phyloP scores from a whole-genome alignment of 2,797 vertebrate genomes.

The Syngnathus rostellatus region DNA sequence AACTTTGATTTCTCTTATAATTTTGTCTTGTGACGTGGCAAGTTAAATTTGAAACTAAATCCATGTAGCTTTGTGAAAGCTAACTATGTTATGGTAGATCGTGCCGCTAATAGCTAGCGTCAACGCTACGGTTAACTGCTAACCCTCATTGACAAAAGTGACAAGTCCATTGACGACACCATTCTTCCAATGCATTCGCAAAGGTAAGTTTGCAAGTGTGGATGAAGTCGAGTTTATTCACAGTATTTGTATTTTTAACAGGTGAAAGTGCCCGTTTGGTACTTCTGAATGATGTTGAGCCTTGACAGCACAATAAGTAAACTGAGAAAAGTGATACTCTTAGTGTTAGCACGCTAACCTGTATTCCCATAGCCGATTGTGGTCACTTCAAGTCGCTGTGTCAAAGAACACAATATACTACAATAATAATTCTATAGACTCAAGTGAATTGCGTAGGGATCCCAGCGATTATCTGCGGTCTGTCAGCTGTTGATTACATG shows the following conservation, averaged over 20 bases:
- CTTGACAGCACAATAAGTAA: not conserved
- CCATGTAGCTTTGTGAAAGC: slow-evolving; percentile 9
- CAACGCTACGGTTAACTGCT: slow-evolving; percentile 29
- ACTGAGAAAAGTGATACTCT: slow-evolving; percentile 3
- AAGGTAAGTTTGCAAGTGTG: not conserved
- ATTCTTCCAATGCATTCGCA: not conserved
- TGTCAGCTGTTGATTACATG: slow-evolving; percentile 5
- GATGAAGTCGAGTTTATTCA: not conserved
- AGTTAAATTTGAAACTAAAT: not conserved
- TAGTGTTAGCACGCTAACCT: not conserved
- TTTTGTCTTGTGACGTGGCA: not conserved
- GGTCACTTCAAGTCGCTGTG: not conserved
- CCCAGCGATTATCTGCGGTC: not conserved
- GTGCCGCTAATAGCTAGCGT: slow-evolving; percentile 42
- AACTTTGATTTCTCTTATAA: not conserved
- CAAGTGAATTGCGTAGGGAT: not conserved
- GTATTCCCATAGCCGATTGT: not conserved
- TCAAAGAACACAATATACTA: not conserved
- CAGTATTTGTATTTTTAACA: not conserved
- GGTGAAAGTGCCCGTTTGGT: not conserved
- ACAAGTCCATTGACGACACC: not conserved
- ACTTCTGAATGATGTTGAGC: not conserved
- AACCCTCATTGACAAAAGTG: slow-evolving; percentile 29
- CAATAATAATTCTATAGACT: not conserved
- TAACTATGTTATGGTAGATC: slow-evolving; percentile 43